Evolutionary conservation across 2,888 invertebrate genomes (phyloP).

Genomic region (Chloroclystis v-ata): DNA sequence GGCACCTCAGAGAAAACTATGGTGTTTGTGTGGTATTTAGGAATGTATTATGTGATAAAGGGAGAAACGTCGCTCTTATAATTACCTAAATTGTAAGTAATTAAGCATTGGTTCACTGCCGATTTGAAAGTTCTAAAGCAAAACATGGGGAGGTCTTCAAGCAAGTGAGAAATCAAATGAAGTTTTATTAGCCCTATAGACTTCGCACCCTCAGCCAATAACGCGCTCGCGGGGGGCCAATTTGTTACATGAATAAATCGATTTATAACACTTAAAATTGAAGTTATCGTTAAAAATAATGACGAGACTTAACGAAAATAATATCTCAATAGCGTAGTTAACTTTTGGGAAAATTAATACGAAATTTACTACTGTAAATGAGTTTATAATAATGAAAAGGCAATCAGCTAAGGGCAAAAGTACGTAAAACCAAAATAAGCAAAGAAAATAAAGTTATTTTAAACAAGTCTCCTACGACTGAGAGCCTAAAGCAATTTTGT

Average conservation of each 20-base stretch:
- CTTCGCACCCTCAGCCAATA: conserved; percentile 38
- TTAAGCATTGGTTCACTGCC: no score
- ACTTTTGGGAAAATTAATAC: not conserved
- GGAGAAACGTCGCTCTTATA: no score
- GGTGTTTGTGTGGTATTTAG: no score
- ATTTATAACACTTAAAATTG: conserved; percentile 32
- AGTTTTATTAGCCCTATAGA: conserved; percentile 55
- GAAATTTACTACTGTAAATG: not conserved
- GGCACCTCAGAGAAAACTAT: no score
- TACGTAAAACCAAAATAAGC: conserved; percentile 1
- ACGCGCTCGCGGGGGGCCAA: conserved; percentile 39
- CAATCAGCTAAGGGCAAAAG: not conserved
- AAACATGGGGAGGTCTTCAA: conserved; percentile 16
- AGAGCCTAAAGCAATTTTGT: conserved; percentile 4
- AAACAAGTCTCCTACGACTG: not conserved
- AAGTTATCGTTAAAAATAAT: conserved; percentile 20
- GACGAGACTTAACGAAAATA: conserved; percentile 7
- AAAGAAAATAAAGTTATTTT: not conserved
- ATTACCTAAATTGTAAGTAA: no score
- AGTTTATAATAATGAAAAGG: conserved; percentile 1
- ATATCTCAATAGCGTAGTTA: conserved; percentile 2
- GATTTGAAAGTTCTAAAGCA: conserved; percentile 1
- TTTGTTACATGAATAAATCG: conserved; percentile 37
- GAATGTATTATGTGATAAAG: no score
- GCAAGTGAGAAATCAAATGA: conserved; percentile 56